Conservation (phyloP, 2,797 vertebrate species). For the Gobionotothen gibberifrons region DNA sequence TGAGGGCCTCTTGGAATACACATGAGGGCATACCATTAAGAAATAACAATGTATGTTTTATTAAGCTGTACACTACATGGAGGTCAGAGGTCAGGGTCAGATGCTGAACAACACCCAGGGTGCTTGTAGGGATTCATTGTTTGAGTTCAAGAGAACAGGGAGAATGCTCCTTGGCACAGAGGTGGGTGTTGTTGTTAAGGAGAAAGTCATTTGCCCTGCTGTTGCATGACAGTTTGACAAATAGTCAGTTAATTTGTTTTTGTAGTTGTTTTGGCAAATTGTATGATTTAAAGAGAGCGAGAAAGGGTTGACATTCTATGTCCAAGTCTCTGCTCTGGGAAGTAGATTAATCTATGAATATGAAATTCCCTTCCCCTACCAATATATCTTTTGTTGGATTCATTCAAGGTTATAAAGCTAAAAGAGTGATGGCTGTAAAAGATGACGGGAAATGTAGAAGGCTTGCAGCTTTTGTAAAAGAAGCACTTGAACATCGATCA, state of each 20-base stretch:
- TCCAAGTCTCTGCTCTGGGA: slow-evolving; percentile 21
- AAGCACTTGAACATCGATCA: slow-evolving; percentile 62
- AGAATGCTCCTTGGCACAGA: slow-evolving; percentile 6
- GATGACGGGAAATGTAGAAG: slow-evolving; percentile 42
- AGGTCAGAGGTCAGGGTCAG: slow-evolving; percentile 33
- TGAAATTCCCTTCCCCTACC: slow-evolving; percentile 30
- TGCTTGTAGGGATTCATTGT: slow-evolving; percentile 27
- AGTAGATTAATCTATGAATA: slow-evolving; percentile 44
- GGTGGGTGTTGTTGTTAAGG: not conserved
- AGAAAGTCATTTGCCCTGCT: slow-evolving; percentile 21
- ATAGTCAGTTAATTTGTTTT: slow-evolving; percentile 2
- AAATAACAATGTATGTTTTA: not conserved
- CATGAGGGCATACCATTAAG: not conserved
- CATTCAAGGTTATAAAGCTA: slow-evolving; percentile 56
- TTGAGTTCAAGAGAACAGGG: slow-evolving; percentile 18
- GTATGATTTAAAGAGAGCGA: slow-evolving; percentile 16
- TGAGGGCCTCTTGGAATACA: slow-evolving; percentile 64
- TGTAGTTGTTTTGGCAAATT: slow-evolving; percentile 13
- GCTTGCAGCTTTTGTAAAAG: slow-evolving; percentile 56
- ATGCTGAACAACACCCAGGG: slow-evolving; percentile 2
- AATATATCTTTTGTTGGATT: slow-evolving; percentile 38
- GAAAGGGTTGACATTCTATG: not conserved
- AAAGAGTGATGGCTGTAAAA: slow-evolving; percentile 59
- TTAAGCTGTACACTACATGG: not conserved
- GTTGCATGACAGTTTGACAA: slow-evolving; percentile 11